Percentiles rank a stretch among this genome's conserved stretches.
These are phyloP conservation scores for Hippoglossus hippoglossus DNA, from an alignment of 2,797 vertebrate species.

Conservation along the genomic window DNA sequence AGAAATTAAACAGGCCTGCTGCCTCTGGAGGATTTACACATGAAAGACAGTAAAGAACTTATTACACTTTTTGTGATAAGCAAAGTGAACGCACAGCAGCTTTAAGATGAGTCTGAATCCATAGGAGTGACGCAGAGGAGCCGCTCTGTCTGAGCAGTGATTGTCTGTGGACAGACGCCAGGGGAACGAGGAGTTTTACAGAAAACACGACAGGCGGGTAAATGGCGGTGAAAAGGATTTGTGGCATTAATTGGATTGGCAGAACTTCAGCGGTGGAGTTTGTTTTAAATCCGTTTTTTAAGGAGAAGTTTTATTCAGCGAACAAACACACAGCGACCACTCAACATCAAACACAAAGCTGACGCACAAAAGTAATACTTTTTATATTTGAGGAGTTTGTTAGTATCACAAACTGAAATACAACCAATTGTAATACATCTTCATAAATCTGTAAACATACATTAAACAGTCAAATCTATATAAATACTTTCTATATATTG, in stretches of 20 bases:
- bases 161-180: slow-evolving; percentile 52
- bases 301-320: slow-evolving; percentile 26
- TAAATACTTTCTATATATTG: no score
- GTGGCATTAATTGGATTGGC: slow-evolving; percentile 69
- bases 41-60: slow-evolving; percentile 2
- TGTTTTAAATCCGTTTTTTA: slow-evolving; percentile 25
- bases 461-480: no score
- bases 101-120: slow-evolving; percentile 26
- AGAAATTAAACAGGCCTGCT: background rate
- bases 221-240: slow-evolving; percentile 57
- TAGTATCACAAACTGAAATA: no score
- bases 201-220: slow-evolving; percentile 39
- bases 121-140: slow-evolving; percentile 6
- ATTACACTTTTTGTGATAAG: background rate
- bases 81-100: background rate
- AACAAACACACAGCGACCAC: background rate
- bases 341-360: slow-evolving; percentile 37
- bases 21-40: background rate
- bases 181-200: slow-evolving; percentile 24
- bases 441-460: no score
- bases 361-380: slow-evolving; percentile 17
- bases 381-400: background rate
- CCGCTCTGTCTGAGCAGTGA: slow-evolving; percentile 28
- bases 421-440: no score
- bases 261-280: slow-evolving; percentile 52